Percentiles rank a stretch among this genome's conserved stretches.
Evolutionary conservation across 2,888 invertebrate genomes (phyloP).

Genomic region (Seira sanloemensis): DNA sequence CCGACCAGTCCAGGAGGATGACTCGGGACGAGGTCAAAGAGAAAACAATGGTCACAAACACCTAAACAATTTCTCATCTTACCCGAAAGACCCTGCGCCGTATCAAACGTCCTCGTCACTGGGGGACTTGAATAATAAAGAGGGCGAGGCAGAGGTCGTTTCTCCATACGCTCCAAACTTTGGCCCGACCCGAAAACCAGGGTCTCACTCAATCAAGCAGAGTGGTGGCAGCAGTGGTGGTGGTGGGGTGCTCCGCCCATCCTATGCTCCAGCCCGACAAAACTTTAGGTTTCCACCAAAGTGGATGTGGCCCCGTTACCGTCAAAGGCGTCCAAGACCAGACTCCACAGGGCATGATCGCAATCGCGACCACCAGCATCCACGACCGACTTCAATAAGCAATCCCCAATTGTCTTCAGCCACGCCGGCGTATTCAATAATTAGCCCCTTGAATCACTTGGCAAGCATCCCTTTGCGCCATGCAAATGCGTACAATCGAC

Average conservation of each 20-base stretch:
- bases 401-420: not conserved
- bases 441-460: constrained; percentile 19
- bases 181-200: constrained; percentile 16
- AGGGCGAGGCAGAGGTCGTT: not conserved
- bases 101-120: not conserved
- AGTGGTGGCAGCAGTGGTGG: not conserved
- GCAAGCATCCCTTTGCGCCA: constrained; percentile 37
- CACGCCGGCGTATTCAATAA: not conserved
- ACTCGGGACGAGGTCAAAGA: not conserved
- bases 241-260: not conserved
- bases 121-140: not conserved
- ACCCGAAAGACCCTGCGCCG: constrained; percentile 20
- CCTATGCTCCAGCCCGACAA: constrained; percentile 11
- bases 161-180: constrained; percentile 51
- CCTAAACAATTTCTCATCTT: constrained; percentile 11
- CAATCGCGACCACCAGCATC: not conserved
- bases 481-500: constrained; percentile 31
- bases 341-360: not conserved
- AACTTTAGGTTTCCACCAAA: not conserved
- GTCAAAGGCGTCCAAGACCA: constrained; percentile 24
- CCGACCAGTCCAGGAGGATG: constrained; percentile 19
- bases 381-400: not conserved
- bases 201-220: not conserved
- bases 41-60: not conserved
- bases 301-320: not conserved